A percentile compares a stretch with the other conserved stretches of the same genome.
Evolutionary conservation across 2,888 invertebrate species (phyloP).

Genomic region (Oscheius sp.): DNA sequence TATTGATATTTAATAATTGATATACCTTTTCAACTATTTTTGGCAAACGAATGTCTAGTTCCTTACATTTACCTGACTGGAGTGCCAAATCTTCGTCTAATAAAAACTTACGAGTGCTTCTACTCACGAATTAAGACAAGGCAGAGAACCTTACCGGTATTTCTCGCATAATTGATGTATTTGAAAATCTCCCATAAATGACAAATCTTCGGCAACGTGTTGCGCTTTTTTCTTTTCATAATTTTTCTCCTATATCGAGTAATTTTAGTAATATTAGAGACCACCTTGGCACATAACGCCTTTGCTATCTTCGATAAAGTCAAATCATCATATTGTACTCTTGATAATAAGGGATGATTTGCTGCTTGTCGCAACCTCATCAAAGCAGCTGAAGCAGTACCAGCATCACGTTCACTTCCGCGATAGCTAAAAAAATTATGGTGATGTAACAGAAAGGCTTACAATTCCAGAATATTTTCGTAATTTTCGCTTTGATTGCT

Average conservation of each 20-base stretch:
- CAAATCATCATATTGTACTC: constrained; percentile 80
- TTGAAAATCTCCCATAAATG: constrained; percentile 88
- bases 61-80: constrained; percentile 87
- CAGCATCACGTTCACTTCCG: neutral
- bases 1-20: too few relatives aligned
- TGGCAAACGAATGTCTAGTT: constrained; percentile 84
- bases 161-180: constrained; percentile 63
- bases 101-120: constrained; percentile 73
- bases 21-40: constrained; percentile 78
- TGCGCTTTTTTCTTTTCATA: constrained; percentile 74
- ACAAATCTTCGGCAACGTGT: constrained; percentile 85
- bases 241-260: constrained; percentile 46
- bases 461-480: constrained; percentile 56
- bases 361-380: constrained; percentile 90
- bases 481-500: constrained; percentile 84
- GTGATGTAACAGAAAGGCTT: neutral
- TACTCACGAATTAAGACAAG: neutral
- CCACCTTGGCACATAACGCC: constrained; percentile 49
- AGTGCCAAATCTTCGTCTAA: constrained; percentile 79
- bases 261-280: neutral
- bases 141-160: constrained; percentile 24
- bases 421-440: constrained; percentile 18
- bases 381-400: constrained; percentile 78
- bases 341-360: constrained; percentile 89
- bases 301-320: constrained; percentile 80